Evolutionary conservation across 2,113 vertebrate species (phyloP).

Genomic region (Grantiella picta): DNA sequence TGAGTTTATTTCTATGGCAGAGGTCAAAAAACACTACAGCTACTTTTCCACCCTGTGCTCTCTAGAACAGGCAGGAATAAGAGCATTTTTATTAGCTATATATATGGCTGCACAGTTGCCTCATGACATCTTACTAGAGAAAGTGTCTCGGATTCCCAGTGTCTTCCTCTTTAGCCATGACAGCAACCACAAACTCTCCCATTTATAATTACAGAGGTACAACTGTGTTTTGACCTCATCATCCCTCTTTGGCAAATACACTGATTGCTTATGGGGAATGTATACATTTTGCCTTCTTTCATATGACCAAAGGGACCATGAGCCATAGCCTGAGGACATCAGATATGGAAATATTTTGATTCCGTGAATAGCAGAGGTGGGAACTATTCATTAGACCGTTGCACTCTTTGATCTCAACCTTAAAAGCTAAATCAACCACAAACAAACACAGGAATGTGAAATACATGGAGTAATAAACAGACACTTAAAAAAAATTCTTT

Average conservation of each 20-base stretch:
- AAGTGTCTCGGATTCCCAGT: neutral
- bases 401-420: neutral
- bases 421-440: neutral
- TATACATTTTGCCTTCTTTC: neutral
- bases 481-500: neutral
- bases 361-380: neutral
- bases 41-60: neutral
- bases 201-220: neutral
- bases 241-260: neutral
- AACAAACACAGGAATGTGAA: neutral
- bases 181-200: neutral
- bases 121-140: neutral
- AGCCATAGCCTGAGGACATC: neutral
- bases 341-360: neutral
- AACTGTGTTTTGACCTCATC: neutral
- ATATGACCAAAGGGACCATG: neutral
- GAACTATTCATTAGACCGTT: neutral
- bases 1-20: neutral
- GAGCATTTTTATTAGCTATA: neutral
- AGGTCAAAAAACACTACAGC: neutral
- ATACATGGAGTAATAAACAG: neutral
- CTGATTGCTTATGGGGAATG: neutral
- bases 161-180: neutral
- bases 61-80: neutral
- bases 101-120: neutral